phyloP scores from a whole-genome alignment of 2,113 vertebrate genomes.

The Malurus melanocephalus region DNA sequence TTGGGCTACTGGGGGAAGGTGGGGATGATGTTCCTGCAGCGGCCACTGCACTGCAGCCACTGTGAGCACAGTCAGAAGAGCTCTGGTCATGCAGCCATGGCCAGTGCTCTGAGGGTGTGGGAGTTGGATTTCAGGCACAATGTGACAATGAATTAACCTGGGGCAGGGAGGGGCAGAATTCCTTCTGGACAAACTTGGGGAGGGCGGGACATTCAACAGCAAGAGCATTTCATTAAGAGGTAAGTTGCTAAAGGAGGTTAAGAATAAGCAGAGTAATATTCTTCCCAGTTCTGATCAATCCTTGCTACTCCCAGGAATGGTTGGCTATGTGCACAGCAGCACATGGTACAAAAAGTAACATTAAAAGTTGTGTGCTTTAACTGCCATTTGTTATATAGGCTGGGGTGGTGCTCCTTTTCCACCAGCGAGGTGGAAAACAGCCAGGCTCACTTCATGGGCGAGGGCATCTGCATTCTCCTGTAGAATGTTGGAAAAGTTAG shows the following conservation, averaged over 20 bases:
- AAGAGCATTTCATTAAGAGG: background rate
- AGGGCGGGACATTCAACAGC: background rate
- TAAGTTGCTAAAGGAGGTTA: background rate
- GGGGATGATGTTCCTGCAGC: background rate
- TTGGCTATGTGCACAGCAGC: background rate
- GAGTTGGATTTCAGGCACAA: background rate
- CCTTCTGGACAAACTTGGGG: background rate
- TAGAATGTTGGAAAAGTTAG: background rate
- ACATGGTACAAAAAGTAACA: background rate
- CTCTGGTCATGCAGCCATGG: accelerated
- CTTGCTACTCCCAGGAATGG: background rate
- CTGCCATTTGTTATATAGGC: constrained; percentile 33
- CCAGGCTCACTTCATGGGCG: constrained; percentile 87
- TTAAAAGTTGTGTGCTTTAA: background rate
- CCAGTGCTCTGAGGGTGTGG: background rate
- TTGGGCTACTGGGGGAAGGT: background rate
- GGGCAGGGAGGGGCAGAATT: background rate
- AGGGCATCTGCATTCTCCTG: constrained; percentile 88
- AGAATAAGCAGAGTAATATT: background rate
- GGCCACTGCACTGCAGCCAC: background rate
- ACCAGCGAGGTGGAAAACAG: constrained; percentile 85
- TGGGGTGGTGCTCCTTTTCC: constrained; percentile 85
- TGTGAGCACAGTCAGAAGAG: background rate
- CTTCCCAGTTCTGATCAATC: background rate
- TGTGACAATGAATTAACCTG: background rate